Evolutionary conservation across 2,113 vertebrate species (phyloP), one percentile per base, ranked within the genome.

Genomic region (Illadopsis cleaveri): DNA sequence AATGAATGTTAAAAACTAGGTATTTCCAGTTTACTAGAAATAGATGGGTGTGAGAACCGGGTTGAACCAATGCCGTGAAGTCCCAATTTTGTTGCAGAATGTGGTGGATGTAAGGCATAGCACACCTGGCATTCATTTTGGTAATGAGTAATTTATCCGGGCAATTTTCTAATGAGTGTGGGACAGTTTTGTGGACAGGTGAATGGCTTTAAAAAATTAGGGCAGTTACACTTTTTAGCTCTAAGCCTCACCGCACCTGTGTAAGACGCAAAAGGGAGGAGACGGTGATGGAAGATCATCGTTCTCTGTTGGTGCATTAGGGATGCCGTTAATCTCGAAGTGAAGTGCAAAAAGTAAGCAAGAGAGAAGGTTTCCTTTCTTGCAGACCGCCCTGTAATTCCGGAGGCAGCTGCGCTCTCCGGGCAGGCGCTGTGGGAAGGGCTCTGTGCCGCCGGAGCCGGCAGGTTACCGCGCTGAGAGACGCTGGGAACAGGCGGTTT

Each of bases 181-280:
- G 54, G 61, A 27, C 62, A 61, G 73, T 66, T 61, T 48, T 88
- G 79, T 18, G 58, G 30, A 68, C 89, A 97, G 95, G 95, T 92
- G 93, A 47, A 40, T 33, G 64, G 15, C 11, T 83, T 54, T 70
- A 2, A 56, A 38, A 68, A 90, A 82, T 4, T n/a, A 77, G 79
- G 86, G 23, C 88, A 12, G 82, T 7, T 16, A 44, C 11, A 30
- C n/a, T 51, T 17, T 8, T 3, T 56, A 77, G 89, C 73, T 44
- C 0, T 31, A 25, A 80, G 44, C 54, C 12, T 64, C 19, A 0
- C 37, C 6, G 42, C 51, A 64, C 23, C 71, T 51, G 38, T 35
- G 89, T 11, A 6, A 28, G 80, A 8, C 18, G n/a, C 50, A 3
- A 6, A n/a, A 65, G 87, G 89, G 82, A 85, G 95, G 93, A 35